Percentiles rank a stretch among this genome's conserved stretches.
Conservation (phyloP, 2,113 vertebrate genomes). For the Noctilio leporinus region DNA sequence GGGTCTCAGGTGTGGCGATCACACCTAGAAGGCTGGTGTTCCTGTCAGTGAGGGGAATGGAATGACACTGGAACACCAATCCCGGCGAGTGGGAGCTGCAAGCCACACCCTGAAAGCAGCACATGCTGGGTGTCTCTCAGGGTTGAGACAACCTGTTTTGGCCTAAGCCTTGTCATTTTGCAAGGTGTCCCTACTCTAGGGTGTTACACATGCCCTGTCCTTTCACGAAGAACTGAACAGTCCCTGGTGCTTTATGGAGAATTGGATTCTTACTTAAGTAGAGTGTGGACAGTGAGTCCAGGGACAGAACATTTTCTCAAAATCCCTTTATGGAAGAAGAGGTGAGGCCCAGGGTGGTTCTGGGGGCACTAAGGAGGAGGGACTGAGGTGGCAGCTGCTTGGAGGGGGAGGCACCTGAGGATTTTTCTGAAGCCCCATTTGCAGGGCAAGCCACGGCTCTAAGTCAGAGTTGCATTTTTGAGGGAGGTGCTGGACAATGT, state of each 20-base stretch:
- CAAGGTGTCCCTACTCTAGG: neutral
- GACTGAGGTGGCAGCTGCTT: neutral
- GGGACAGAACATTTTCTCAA: neutral
- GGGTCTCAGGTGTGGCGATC: neutral
- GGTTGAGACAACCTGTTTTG: neutral
- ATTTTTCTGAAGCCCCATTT: neutral
- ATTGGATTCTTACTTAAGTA: neutral
- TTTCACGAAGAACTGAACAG: neutral
- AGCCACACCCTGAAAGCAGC: neutral
- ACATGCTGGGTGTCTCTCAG: neutral
- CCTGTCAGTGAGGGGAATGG: neutral
- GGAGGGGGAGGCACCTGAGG: neutral
- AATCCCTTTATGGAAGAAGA: neutral
- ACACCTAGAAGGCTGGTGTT: neutral
- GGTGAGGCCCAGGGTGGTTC: neutral
- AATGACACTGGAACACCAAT: neutral
- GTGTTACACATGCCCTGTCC: too few species aligned
- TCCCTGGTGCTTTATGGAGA: neutral
- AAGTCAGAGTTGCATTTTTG: fast-evolving
- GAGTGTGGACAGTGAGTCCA: neutral
- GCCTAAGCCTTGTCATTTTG: neutral
- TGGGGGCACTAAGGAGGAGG: neutral
- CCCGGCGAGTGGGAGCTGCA: neutral
- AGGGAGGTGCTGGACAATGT: neutral
- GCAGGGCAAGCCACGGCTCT: neutral